These are phyloP conservation scores for Alfaro cultratus DNA, from an alignment of 2,797 vertebrate genomes.

Conservation along the genomic window DNA sequence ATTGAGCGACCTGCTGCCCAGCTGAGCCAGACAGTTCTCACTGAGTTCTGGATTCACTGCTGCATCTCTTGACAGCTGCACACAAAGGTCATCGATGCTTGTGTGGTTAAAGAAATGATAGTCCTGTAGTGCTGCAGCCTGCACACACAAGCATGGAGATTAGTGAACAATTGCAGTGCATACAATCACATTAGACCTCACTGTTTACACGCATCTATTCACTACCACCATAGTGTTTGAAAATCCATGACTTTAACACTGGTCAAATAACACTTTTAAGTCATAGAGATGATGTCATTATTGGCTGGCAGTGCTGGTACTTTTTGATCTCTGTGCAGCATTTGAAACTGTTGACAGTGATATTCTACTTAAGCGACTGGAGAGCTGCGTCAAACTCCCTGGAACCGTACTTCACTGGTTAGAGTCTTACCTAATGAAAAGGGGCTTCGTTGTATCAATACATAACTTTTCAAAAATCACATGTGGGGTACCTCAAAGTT, in stretches of 20 bases:
- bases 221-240: neutral
- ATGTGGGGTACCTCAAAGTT: neutral
- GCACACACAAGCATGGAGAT: constrained; percentile 35
- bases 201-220: neutral
- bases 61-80: constrained; percentile 71
- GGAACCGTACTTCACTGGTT: neutral
- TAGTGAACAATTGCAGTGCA: neutral
- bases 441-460: too few species aligned
- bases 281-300: neutral
- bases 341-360: neutral
- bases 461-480: neutral
- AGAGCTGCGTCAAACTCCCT: neutral
- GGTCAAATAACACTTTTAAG: neutral
- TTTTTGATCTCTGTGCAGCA: neutral
- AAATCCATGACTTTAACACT: neutral
- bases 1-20: constrained; percentile 78
- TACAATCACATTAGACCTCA: neutral
- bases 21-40: constrained; percentile 77
- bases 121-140: constrained; percentile 76
- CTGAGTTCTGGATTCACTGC: constrained; percentile 45
- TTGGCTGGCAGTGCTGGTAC: neutral
- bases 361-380: neutral
- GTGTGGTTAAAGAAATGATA: constrained; percentile 79
- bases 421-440: too few species aligned
- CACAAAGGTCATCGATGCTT: constrained; percentile 83